Evolutionary conservation across 2,888 invertebrate genomes (phyloP).

Genomic region (Tachystola acroxantha): DNA sequence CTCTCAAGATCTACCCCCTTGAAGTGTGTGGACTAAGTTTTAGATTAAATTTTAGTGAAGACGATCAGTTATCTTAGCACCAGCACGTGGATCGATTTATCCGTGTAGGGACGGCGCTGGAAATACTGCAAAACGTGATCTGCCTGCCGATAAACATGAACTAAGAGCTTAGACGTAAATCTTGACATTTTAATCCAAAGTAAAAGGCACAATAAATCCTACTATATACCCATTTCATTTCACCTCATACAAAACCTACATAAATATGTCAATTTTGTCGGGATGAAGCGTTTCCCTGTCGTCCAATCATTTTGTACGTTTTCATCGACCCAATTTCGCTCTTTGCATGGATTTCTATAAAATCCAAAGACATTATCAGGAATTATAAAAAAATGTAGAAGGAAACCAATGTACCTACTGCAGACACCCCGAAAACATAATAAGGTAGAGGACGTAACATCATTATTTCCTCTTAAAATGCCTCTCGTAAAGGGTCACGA

Average conservation of each 20-base stretch:
- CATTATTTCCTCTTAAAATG: conserved; percentile 54
- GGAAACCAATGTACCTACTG: neutral
- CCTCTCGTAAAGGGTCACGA: conserved; percentile 35
- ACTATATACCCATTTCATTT: neutral
- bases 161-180: conserved; percentile 43
- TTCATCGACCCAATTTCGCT: neutral
- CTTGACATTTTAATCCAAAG: conserved; percentile 19
- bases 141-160: conserved; percentile 36
- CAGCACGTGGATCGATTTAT: conserved; percentile 41
- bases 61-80: conserved; percentile 23
- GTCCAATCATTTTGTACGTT: neutral
- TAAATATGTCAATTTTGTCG: neutral
- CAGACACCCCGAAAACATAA: conserved; percentile 13
- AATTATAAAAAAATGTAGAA: neutral
- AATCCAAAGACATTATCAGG: neutral
- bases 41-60: conserved; percentile 20
- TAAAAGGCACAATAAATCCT: neutral
- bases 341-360: neutral
- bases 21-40: conserved; percentile 5
- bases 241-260: neutral
- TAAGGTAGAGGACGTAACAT: conserved; percentile 35
- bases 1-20: neutral
- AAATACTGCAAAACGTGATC: conserved; percentile 47
- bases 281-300: neutral
- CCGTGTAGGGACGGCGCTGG: conserved; percentile 34